Conservation (phyloP, 2,113 vertebrate genomes). For the Notechis scutatus region DNA sequence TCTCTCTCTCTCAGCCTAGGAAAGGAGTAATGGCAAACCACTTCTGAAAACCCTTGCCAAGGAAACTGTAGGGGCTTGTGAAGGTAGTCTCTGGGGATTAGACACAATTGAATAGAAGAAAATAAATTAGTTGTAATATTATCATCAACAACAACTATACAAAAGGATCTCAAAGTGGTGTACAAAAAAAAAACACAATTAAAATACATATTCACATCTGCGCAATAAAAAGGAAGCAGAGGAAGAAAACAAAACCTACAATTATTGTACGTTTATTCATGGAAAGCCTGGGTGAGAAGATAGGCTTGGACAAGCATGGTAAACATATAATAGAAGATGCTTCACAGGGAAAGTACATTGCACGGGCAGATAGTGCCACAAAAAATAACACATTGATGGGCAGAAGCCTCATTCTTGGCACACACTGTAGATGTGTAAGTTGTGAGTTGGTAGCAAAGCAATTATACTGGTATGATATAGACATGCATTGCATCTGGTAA, state of each 20-base stretch:
- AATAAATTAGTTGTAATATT: not conserved
- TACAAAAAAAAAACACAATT: not conserved
- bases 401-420: not conserved
- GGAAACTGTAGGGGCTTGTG: not conserved
- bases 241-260: not conserved
- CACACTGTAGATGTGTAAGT: not conserved
- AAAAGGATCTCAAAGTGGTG: not conserved
- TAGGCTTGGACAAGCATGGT: not conserved
- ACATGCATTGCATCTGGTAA: not conserved
- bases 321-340: not conserved
- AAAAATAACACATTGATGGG: not conserved
- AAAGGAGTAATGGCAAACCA: not conserved
- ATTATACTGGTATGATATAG: not conserved
- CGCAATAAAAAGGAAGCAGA: not conserved
- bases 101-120: not conserved
- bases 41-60: not conserved
- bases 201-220: not conserved
- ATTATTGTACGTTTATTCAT: not conserved
- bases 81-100: not conserved
- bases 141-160: not conserved
- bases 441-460: not conserved
- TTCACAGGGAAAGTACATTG: not conserved
- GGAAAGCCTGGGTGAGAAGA: not conserved
- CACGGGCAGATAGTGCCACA: not conserved
- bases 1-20: not conserved